Evolutionary conservation across 1,140 invertebrate genomes (phyloP), one percentile per base, ranked within the genome.

Genomic region (Stenopsyche tienmushanensis): DNA sequence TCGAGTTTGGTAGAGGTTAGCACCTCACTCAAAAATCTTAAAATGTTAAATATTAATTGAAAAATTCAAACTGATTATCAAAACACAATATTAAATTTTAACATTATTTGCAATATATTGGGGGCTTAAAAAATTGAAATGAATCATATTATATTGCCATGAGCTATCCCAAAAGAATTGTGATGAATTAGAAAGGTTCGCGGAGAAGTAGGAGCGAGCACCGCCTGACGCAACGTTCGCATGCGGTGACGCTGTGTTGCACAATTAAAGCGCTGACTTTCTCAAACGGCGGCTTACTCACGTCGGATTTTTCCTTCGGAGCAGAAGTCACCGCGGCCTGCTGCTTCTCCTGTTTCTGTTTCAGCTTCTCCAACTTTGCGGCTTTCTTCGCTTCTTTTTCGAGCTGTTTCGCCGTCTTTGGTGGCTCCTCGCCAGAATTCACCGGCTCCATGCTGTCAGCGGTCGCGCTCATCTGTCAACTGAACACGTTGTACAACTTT

Each of bases 361-460:
- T 90, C 44, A 97, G 89, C 79, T 97, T 98, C 68, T 93, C 93
- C 64, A 95, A 81, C 75, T 96, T 96, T 0, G 91, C 93, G 39
- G 88, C 85, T 73, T 93, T 94, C 66, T 93, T 90, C 0, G 90
- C 91, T 78, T 96, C 93, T 75, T 95, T 96, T 75, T 94, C 90
- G 34, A 94, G 76, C 74, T 96, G 92, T 75, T 95, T 95, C 0
- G 90, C 90, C 15, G 90, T 89, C 80, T 94, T 94, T 52, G 84
- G 1, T 78, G 77, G 44, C 77, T 71, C 77, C 42, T 74, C 29
- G 29, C 29, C 29, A 34, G 29, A 7, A 13, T 34, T 34, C n/a
- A 13, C 39, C 18, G 13, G 9, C 26, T n/a, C 26, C 29, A 1
- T 9, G 15, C 55, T 47, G 42, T 17, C 42, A 60, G 17, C 17